A percentile compares a stretch with the other conserved stretches of the same genome.
phyloP scores from a whole-genome alignment of 2,888 invertebrate genomes.

The Biston betularia region DNA sequence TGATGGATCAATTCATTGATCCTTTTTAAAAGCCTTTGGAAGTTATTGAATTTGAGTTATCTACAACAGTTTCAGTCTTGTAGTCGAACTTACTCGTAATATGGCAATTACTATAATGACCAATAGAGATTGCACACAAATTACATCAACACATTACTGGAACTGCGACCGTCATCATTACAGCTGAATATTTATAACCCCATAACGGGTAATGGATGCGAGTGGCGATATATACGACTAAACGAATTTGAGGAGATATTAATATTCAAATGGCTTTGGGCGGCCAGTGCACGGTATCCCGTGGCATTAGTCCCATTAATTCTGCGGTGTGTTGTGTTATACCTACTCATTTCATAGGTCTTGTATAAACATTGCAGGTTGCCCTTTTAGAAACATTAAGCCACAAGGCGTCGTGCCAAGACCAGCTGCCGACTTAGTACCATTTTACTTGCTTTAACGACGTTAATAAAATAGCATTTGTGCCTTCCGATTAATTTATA shows the following conservation, averaged over 20 bases:
- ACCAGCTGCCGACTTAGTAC: slow-evolving; percentile 61
- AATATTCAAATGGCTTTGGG: slow-evolving; percentile 80
- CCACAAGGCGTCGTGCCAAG: slow-evolving; percentile 47
- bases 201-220: slow-evolving; percentile 69
- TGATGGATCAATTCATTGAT: slow-evolving; percentile 17
- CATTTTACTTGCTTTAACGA: slow-evolving; percentile 52
- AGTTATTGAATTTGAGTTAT: no score
- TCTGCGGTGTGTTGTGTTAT: slow-evolving; percentile 58
- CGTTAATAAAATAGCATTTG: slow-evolving; percentile 54
- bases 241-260: slow-evolving; percentile 69
- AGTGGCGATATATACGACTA: slow-evolving; percentile 63
- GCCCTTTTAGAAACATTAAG: slow-evolving; percentile 59
- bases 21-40: not conserved
- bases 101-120: slow-evolving; percentile 20
- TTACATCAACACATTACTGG: slow-evolving; percentile 54
- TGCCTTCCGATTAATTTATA: slow-evolving; percentile 55
- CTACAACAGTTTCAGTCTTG: no score
- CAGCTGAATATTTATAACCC: slow-evolving; percentile 65
- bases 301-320: slow-evolving; percentile 71
- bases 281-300: slow-evolving; percentile 67
- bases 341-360: slow-evolving; percentile 50
- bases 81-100: slow-evolving; percentile 1
- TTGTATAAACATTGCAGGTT: slow-evolving; percentile 60
- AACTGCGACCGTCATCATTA: slow-evolving; percentile 50
- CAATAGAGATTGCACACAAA: slow-evolving; percentile 39